Conservation (phyloP, 2,113 vertebrate genomes). For the Sphaerodactylus townsendi region DNA sequence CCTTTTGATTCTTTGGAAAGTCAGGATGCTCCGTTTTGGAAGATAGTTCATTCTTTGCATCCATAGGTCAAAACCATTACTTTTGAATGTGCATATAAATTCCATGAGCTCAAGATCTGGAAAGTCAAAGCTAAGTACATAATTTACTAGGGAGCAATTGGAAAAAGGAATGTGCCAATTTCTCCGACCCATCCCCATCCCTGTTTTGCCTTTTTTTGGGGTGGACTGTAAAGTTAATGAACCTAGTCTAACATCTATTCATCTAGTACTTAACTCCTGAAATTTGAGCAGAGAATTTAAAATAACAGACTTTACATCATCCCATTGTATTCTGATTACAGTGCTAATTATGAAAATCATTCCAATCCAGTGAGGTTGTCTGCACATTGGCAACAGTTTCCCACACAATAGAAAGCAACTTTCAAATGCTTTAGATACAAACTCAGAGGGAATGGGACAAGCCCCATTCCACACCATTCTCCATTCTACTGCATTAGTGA, state of each 20-base stretch:
- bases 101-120: constrained; percentile 51
- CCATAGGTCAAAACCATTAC: constrained; percentile 16
- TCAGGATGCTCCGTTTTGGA: neutral
- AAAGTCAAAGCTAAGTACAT: constrained; percentile 76
- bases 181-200: constrained; percentile 67
- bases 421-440: neutral
- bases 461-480: no score
- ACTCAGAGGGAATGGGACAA: no score
- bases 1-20: neutral
- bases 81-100: constrained; percentile 41
- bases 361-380: constrained; percentile 33
- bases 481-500: no score
- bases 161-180: constrained; percentile 89
- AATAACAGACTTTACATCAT: constrained; percentile 50
- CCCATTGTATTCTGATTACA: constrained; percentile 43
- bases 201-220: constrained; percentile 70
- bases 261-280: constrained; percentile 72
- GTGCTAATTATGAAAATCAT: constrained; percentile 44
- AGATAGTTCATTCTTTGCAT: neutral
- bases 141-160: constrained; percentile 85
- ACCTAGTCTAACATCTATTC: constrained; percentile 81
- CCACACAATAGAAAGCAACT: neutral
- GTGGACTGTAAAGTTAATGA: constrained; percentile 83
- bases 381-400: constrained; percentile 37
- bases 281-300: constrained; percentile 65